Conservation (phyloP, 2,888 invertebrate genomes). For the Aleiodes alternator region DNA sequence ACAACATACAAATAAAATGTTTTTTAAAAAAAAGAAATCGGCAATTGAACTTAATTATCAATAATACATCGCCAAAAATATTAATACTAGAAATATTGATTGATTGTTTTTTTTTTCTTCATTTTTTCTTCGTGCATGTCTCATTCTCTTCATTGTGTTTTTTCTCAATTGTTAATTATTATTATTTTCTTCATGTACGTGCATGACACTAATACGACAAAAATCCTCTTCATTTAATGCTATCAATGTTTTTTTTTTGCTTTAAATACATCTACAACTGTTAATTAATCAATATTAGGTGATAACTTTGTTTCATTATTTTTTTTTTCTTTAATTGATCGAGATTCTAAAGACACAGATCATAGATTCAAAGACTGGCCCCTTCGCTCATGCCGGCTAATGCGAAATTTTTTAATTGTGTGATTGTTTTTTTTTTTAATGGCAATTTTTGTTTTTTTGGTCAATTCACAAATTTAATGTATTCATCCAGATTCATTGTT, state of each 20-base stretch:
- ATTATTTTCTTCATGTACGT: conserved; percentile 33
- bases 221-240: conserved; percentile 38
- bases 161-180: conserved; percentile 31
- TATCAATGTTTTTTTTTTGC: conserved; percentile 34
- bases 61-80: conserved; percentile 39
- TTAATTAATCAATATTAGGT: conserved; percentile 40
- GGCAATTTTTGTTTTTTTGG: conserved; percentile 17
- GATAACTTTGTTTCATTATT: conserved; percentile 44
- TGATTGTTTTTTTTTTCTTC: conserved; percentile 30
- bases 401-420: conserved; percentile 1
- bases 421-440: background rate
- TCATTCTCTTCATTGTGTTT: conserved; percentile 36
- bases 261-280: conserved; percentile 47
- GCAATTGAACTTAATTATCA: conserved; percentile 26
- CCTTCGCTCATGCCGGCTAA: conserved; percentile 74
- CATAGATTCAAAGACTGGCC: conserved; percentile 74
- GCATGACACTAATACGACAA: conserved; percentile 33
- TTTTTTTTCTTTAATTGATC: conserved; percentile 51
- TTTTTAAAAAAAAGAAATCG: conserved; percentile 6
- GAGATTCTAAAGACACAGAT: conserved; percentile 74
- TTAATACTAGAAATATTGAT: conserved; percentile 56
- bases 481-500: conserved; percentile 2
- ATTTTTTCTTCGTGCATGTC: conserved; percentile 47
- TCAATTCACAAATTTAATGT: conserved; percentile 25
- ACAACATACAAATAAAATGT: conserved; percentile 26